These are phyloP conservation scores for Cinclus mexicanus DNA, from an alignment of 2,113 vertebrate genomes.

Conservation along the genomic window DNA sequence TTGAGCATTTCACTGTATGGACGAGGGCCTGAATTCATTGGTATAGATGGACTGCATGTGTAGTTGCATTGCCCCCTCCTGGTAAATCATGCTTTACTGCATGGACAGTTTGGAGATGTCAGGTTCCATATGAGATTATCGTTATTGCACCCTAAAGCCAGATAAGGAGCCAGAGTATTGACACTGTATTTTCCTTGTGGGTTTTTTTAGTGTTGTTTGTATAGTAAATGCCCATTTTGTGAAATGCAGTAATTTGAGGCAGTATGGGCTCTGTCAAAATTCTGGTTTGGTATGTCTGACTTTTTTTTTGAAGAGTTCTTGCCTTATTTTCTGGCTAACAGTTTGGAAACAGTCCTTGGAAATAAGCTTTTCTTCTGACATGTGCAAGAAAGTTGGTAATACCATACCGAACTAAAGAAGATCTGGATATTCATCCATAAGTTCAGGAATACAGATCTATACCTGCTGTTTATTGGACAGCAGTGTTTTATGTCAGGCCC, in stretches of 20 bases:
- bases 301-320: not conserved
- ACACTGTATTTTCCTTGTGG: not conserved
- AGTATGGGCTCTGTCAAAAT: not conserved
- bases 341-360: not conserved
- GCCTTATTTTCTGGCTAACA: not conserved
- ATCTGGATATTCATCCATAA: not conserved
- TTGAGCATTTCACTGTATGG: not conserved
- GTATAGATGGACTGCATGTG: not conserved
- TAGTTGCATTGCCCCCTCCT: slow-evolving; percentile 64
- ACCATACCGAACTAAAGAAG: not conserved
- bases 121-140: not conserved
- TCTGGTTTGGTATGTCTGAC: not conserved
- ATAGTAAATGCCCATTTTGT: not conserved
- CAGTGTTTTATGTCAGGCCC: not conserved
- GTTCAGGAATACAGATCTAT: not conserved
- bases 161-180: not conserved
- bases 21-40: not conserved
- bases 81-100: not conserved
- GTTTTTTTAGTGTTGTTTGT: not conserved
- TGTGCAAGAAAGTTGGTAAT: not conserved
- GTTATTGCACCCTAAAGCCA: not conserved
- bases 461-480: not conserved
- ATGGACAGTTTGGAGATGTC: not conserved
- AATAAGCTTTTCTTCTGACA: not conserved
- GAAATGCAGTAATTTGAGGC: not conserved